Base-by-base conservation (phyloP, 1,140 invertebrate genomes). In the Drosophila albomicans region DNA sequence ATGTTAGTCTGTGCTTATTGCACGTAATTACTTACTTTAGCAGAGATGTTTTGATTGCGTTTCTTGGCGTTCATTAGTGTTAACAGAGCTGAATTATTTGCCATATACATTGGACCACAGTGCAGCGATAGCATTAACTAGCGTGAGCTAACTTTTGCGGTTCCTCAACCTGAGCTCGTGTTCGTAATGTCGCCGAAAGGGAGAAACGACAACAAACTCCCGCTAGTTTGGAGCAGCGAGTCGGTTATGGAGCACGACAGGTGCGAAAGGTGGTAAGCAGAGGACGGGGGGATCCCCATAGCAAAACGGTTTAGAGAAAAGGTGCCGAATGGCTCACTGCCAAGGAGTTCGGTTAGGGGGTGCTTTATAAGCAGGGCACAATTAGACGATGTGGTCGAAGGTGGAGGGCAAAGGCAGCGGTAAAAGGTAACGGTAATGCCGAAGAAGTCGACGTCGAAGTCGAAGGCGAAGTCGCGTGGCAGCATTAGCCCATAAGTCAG, bases 401-500 rank as follows among this genome's bases (percentile, higher is more conserved):
- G 46, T 49, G 46, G 45, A 45, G 25, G 49, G 13, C 5, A 13
- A n/a, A 51, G 48, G 46, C 15, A n/a, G 35, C 16, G 46, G 30
- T 32, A 15, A 20, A 43, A 13, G 41, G 56, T 46, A 49, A 46
- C 63, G 43, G 51, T 48, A 32, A 57, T 32, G 32, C 46, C 74
- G 46, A 59, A 66, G 74, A 20, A 38, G 52, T 20, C n/a, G 46
- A 48, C 20, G 54, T 25, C 13, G 46, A 48, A 48, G 46, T 7
- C 15, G 15, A 48, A 16, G 46, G 20, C 15, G 15, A 56, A 82
- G 69, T 79, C 74, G 78, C 72, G 65, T 71, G 82, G 82, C 79
- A 87, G 79, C 65, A 70, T 81, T 88, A 81, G 80, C 85, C 84
- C 82, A 88, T 80, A 84, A 87, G 80, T 87, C 84, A 87, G 84